Percentiles rank a stretch among this genome's conserved stretches.
Conservation (phyloP, 2,888 invertebrate genomes). For the Cryptocephalus moraei region DNA sequence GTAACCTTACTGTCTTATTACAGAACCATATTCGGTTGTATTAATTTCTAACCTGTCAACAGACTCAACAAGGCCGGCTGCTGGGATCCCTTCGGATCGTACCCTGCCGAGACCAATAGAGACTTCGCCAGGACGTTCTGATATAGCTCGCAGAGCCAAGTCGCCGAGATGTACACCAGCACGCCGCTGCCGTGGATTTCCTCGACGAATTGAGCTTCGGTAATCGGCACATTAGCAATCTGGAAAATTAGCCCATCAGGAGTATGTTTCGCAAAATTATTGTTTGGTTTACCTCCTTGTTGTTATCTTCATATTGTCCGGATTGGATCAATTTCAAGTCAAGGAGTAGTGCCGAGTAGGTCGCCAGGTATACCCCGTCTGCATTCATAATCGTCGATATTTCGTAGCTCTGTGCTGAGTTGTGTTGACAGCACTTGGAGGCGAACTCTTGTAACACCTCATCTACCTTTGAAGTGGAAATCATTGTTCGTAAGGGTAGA, state of each 20-base stretch:
- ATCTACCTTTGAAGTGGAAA: slow-evolving; percentile 50
- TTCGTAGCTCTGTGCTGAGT: slow-evolving; percentile 52
- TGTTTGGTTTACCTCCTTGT: slow-evolving; percentile 37
- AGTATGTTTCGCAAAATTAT: neutral
- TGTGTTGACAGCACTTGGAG: slow-evolving; percentile 81
- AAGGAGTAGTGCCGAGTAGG: slow-evolving; percentile 73
- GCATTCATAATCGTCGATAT: slow-evolving; percentile 80
- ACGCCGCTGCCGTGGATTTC: slow-evolving; percentile 89
- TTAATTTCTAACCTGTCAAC: slow-evolving; percentile 50
- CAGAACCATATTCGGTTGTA: neutral
- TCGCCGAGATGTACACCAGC: slow-evolving; percentile 82
- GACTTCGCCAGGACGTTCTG: slow-evolving; percentile 72
- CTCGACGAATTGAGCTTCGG: slow-evolving; percentile 84
- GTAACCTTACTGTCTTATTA: too few species aligned
- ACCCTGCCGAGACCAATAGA: slow-evolving; percentile 58
- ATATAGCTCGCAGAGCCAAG: slow-evolving; percentile 89
- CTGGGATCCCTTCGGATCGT: slow-evolving; percentile 44
- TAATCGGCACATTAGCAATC: slow-evolving; percentile 43
- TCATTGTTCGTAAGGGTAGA: neutral
- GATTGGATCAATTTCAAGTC: slow-evolving; percentile 69
- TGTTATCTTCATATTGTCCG: slow-evolving; percentile 57
- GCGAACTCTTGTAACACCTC: slow-evolving; percentile 87
- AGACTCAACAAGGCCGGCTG: slow-evolving; percentile 62
- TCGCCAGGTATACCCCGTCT: slow-evolving; percentile 87
- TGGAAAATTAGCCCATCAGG: slow-evolving; percentile 3